A percentile compares a stretch with the other conserved stretches of the same genome.
phyloP scores from a whole-genome alignment of 2,888 invertebrate species.

The Heliconius ismenius region DNA sequence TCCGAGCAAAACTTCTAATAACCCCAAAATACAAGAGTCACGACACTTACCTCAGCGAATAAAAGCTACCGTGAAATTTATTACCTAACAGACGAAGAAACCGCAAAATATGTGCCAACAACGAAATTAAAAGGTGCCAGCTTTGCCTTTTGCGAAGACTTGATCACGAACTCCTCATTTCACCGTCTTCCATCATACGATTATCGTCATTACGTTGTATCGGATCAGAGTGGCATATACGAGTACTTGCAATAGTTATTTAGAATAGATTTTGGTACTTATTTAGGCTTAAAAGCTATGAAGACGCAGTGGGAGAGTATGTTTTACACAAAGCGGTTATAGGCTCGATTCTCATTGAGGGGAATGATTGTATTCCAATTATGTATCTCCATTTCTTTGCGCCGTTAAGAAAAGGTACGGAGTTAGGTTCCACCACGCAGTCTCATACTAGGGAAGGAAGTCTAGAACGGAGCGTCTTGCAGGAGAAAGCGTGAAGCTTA shows the following conservation, averaged over 20 bases:
- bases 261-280: not conserved
- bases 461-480: not conserved
- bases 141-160: slow-evolving; percentile 30
- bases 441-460: not conserved
- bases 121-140: slow-evolving; percentile 40
- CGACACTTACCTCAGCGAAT: not conserved
- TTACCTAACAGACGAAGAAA: slow-evolving; percentile 30
- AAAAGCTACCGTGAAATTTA: slow-evolving; percentile 21
- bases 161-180: slow-evolving; percentile 37
- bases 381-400: not conserved
- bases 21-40: not conserved
- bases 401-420: not conserved
- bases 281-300: not conserved
- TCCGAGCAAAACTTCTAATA: not conserved
- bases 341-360: not conserved
- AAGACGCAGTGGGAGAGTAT: not conserved
- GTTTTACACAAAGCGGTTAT: not conserved
- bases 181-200: slow-evolving; percentile 1
- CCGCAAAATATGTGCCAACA: slow-evolving; percentile 37
- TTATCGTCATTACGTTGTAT: not conserved
- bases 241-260: not conserved
- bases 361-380: not conserved
- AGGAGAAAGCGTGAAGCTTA: not conserved
- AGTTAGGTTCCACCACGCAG: not conserved
- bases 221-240: not conserved